Base-by-base conservation (phyloP, 2,888 invertebrate genomes). In the Phengaris alcon region DNA sequence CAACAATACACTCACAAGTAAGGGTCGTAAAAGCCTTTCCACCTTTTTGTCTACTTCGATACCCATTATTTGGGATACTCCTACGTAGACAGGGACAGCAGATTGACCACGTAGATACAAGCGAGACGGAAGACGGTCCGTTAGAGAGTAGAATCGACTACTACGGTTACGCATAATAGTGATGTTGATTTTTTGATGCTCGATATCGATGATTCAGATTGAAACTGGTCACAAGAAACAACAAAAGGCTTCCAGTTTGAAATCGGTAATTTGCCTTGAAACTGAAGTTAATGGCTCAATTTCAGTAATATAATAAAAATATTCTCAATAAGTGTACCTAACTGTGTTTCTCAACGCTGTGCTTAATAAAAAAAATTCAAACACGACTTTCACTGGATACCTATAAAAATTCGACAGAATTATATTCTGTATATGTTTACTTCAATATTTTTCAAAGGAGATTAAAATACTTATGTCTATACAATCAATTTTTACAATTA, bases 91-190 rank as follows among this genome's bases (percentile, higher is more conserved):
- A 79, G 80, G 78, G 88, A 89, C 75, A 79, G 81, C 76, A 75
- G 76, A 82, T 78, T 73, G 74, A 77, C 75, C 54, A 12, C n/a
- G 73, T 75, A 76, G 74, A 86, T 77, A 77, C 77, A 82, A 88
- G 76, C 81, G 85, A 82, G 87, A 89, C 2, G 77, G 77, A 76
- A 79, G 77, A 82, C 77, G 81, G 84, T 84, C 91, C 91, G 93
- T 93, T 93, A 91, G 86, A 90, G 89, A 90, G 88, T 86, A 84
- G 87, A 85, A 82, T 82, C 82, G 87, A 90, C 92, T 92, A 92
- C 93, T 82, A 85, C 87, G 84, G 87, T 93, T 93, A 92, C 92
- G 91, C 93, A 83, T 80, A 79, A 75, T 86, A 88, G 87, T 84
- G 89, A 83, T 84, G 89, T 80, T 12, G 52, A 64, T 12, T 64